Percentiles rank a stretch among this genome's conserved stretches.
These are phyloP conservation scores for Drosophila hawaiiensis DNA, from an alignment of 2,888 invertebrate species.

Conservation along the genomic window DNA sequence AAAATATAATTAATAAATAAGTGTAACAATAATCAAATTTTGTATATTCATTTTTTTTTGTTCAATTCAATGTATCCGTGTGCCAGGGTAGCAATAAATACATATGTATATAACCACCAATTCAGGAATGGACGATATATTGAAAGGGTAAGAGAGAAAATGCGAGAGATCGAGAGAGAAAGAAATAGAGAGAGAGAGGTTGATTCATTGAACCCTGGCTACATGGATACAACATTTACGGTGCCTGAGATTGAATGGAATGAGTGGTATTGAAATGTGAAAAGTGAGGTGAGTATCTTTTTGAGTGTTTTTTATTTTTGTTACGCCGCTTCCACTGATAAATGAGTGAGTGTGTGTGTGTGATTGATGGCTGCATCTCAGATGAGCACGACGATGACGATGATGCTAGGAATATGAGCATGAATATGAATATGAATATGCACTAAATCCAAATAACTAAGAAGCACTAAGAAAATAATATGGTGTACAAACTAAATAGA, in stretches of 20 bases:
- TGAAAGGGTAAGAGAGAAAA: neutral
- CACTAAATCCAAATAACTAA: constrained; percentile 48
- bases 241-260: constrained; percentile 15
- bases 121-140: constrained; percentile 2
- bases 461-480: constrained; percentile 43
- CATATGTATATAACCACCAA: neutral
- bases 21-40: constrained; percentile 4
- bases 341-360: constrained; percentile 14
- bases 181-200: neutral
- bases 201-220: constrained; percentile 31
- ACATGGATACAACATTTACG: constrained; percentile 27
- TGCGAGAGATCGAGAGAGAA: neutral
- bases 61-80: constrained; percentile 33
- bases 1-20: constrained; percentile 32
- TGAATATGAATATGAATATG: neutral
- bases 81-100: constrained; percentile 24
- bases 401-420: neutral
- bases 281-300: constrained; percentile 19
- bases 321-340: constrained; percentile 26
- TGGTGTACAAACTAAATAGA: constrained; percentile 39
- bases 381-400: constrained; percentile 1
- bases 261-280: constrained; percentile 12
- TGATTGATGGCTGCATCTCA: constrained; percentile 21
- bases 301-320: constrained; percentile 11
- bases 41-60: neutral